Evolutionary conservation across 2,888 invertebrate genomes (phyloP), one percentile per base, ranked within the genome.

Genomic region (Drosophila anomalata): DNA sequence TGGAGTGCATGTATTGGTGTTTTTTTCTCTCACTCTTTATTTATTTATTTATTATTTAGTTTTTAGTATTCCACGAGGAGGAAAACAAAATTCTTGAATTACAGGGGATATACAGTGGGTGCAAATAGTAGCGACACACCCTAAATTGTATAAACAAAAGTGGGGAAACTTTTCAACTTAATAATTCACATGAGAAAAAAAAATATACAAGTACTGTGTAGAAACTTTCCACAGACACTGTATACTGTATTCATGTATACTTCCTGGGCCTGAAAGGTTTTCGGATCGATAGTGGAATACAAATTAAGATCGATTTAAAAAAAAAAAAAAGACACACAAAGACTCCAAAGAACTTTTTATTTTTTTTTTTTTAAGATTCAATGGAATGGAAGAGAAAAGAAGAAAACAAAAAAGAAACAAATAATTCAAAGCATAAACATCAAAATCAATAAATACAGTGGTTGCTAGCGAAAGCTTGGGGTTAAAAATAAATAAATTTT

Each of bases 21-120:
- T 8, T 14, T 14, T 7, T 17, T 17, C 17, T 14, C 17, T 9
- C 17, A 8, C 9, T 20, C 3, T 20, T 20, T 42, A 11, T 17
- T 42, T 17, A 9, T 47, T 66, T 48, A 42, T 44, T 62, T 53
- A 8, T 42, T 62, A 39, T 65, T 53, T 39, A 39, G 39, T 39
- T 39, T 39, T 65, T 53, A 41, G 66, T 65, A 53, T 53, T 65
- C 65, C 47, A 53, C 59, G 52, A 72, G 70, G 56, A 60, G 48
- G 50, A 54, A 44, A 67, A 56, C 54, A 53, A 53, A 31, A 65
- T 46, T 65, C 65, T 65, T 65, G 66, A 54, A 39, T 65, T 54
- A 65, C 63, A 46, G 36, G 24, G 33, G 47, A 33, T 8, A 33
- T 8, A 55, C 72, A 55, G 50, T 42, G 59, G 48, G 58, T 54